These are phyloP conservation scores for Sphaerophoria taeniata DNA, from an alignment of 2,888 invertebrate genomes.

Conservation along the genomic window DNA sequence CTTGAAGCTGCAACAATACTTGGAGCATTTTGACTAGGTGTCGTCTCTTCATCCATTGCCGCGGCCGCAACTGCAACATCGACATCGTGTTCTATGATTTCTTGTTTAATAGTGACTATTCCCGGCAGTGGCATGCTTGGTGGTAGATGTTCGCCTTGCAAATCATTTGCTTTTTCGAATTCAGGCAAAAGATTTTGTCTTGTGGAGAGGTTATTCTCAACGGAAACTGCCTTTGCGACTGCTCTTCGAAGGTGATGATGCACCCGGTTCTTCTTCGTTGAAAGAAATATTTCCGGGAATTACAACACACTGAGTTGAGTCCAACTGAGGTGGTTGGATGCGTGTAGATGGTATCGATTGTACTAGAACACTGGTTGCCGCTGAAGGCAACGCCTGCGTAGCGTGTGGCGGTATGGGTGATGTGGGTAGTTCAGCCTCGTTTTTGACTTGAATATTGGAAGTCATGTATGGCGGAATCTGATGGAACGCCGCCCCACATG, in stretches of 20 bases:
- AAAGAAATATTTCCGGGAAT: conserved; percentile 64
- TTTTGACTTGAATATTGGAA: conserved; percentile 63
- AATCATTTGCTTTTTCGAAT: not conserved
- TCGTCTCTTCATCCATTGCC: conserved; percentile 57
- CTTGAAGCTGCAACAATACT: conserved; percentile 65
- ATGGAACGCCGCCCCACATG: conserved; percentile 76
- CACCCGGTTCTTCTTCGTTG: conserved; percentile 32
- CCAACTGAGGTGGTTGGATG: conserved; percentile 77
- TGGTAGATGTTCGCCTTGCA: conserved; percentile 12
- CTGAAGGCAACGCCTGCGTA: not conserved
- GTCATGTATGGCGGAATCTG: conserved; percentile 66
- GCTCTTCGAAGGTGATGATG: conserved; percentile 61
- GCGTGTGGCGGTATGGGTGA: conserved; percentile 45
- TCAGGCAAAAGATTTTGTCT: not conserved
- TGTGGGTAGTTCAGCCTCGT: conserved; percentile 59
- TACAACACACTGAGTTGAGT: conserved; percentile 75
- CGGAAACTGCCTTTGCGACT: conserved; percentile 65
- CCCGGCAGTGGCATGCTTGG: conserved; percentile 60
- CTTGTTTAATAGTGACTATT: conserved; percentile 78
- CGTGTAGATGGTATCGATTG: conserved; percentile 77
- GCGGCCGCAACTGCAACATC: conserved; percentile 53
- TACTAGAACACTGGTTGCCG: conserved; percentile 2
- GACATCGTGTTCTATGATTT: conserved; percentile 73
- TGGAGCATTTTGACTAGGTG: conserved; percentile 35
- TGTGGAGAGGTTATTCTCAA: not conserved